Conservation (phyloP, 2,888 invertebrate species). For the Epirrhoe tristata region DNA sequence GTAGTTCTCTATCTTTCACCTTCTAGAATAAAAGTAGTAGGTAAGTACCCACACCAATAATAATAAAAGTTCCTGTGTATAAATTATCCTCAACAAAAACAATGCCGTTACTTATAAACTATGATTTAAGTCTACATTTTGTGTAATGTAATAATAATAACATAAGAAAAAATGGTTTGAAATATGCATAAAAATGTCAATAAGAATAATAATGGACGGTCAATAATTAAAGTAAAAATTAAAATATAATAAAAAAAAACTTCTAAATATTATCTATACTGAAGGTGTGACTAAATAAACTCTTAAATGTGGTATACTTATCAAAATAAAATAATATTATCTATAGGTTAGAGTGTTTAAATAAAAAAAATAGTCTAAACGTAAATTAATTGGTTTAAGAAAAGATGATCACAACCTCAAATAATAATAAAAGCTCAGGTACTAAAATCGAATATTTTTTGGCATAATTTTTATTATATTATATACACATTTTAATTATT, state of each 20-base stretch:
- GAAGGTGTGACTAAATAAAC: not conserved
- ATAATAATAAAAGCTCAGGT: slow-evolving; percentile 56
- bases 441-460: slow-evolving; percentile 27
- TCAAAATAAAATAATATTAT: not conserved
- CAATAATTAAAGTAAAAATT: slow-evolving; percentile 10
- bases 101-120: not conserved
- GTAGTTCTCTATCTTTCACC: no score
- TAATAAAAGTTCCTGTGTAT: no score
- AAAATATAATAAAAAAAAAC: not conserved
- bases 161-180: not conserved
- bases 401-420: slow-evolving; percentile 64
- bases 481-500: slow-evolving; percentile 26
- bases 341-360: not conserved
- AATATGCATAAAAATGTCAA: not conserved
- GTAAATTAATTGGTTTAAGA: not conserved
- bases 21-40: no score
- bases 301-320: not conserved
- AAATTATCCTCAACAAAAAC: not conserved
- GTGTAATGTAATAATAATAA: not conserved
- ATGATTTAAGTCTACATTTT: not conserved
- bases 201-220: slow-evolving; percentile 22
- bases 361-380: not conserved
- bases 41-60: no score
- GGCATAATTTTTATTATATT: slow-evolving; percentile 28
- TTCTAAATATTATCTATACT: not conserved